Base-by-base conservation (phyloP, 2,113 vertebrate species). In the Heterocephalus glaber region DNA sequence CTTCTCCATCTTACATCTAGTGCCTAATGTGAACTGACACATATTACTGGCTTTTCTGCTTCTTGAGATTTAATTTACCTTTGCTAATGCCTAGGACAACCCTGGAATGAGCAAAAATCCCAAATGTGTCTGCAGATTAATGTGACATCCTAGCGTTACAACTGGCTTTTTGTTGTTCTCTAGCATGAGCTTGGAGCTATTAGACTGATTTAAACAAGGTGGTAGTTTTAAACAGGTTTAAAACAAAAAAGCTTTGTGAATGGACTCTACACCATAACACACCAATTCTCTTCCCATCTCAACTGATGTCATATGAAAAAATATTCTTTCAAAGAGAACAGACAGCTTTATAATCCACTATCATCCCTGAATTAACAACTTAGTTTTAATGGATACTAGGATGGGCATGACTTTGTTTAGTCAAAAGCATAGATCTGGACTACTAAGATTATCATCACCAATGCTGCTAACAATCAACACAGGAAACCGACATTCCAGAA, bases 201-300 rank as follows among this genome's bases (percentile, higher is more conserved):
- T 90, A 79, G 74, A 87, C 5, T 61, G 33, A 85, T 63, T 95
- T 89, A 89, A 82, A 92, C 41, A 44, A 95, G 81, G 66, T 85
- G 58, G 3, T 52, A 82, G 61, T 65, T n/a, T 92, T 83, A 87
- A 92, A 85, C 19, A 41, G 41, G 9, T 17, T 82, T 82, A 54
- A 83, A 83, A 56, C 11, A 56, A 81, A 94, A 38, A 95, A 91
- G 33, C 30, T 95, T 70, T 86, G 38, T 91, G 80, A 91, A 93
- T 41, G 38, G 63, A 72, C 82, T 91, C 89, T 94, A 93, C 17
- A 91, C 38, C 81, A 35, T 52, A 92, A 82, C 80, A 30, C 47
- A 74, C 79, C 84, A 19, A 54, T 91, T 90, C 80, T 83, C 47
- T 95, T 74, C 52, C 24, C 12, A 2, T 33, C 14, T 60, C 49